Percentiles rank a stretch among this genome's conserved stretches.
Evolutionary conservation across 2,888 invertebrate genomes (phyloP).

Genomic region (Eilema griseolum): DNA sequence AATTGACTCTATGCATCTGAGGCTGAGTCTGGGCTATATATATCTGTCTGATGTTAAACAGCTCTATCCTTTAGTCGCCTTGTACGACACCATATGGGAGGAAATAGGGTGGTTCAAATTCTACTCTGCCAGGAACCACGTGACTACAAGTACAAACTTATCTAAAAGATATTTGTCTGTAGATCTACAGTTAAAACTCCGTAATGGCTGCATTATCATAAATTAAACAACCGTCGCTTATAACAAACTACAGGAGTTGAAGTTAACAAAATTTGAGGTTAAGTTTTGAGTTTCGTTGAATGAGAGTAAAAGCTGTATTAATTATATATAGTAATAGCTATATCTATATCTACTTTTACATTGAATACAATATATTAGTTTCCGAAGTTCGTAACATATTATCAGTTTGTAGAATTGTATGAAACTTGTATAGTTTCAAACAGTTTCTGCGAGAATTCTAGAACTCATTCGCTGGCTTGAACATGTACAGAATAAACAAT

Average conservation of each 20-base stretch:
- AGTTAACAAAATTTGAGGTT: not conserved
- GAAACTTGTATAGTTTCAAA: constrained; percentile 12
- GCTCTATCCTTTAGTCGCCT: too few species aligned
- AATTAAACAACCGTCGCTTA: not conserved
- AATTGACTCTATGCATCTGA: too few species aligned
- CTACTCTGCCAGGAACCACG: too few species aligned
- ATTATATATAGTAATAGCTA: too few species aligned
- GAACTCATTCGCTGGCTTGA: not conserved
- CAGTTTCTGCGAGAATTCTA: not conserved
- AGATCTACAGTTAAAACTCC: not conserved
- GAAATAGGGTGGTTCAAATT: too few species aligned
- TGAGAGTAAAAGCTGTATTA: not conserved
- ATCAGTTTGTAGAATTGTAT: constrained; percentile 1
- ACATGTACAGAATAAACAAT: not conserved
- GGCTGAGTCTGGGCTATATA: too few species aligned
- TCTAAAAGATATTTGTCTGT: not conserved
- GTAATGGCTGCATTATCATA: not conserved
- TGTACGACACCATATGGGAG: too few species aligned
- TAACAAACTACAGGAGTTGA: not conserved
- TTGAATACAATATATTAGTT: constrained; percentile 15
- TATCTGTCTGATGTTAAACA: too few species aligned
- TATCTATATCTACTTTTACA: too few species aligned
- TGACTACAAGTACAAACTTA: too few species aligned
- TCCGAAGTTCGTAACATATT: not conserved
- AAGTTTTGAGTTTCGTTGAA: constrained; percentile 10